Percentiles rank a stretch among this genome's conserved stretches.
phyloP scores from a whole-genome alignment of 2,113 vertebrate genomes.

The Muntiacus reevesi region DNA sequence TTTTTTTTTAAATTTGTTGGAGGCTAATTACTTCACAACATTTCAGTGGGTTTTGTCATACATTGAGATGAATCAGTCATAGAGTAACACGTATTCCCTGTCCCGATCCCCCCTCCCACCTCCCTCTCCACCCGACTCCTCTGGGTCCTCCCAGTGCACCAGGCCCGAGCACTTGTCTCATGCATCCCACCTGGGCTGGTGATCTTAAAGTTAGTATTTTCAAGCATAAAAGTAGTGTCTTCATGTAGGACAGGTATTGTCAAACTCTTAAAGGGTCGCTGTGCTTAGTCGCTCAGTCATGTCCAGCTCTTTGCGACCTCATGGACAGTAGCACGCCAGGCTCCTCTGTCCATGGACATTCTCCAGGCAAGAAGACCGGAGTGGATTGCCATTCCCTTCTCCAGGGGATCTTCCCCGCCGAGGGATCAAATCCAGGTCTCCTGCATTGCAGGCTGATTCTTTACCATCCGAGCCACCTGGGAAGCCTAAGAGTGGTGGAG shows the following conservation, averaged over 20 bases:
- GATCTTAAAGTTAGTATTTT: conserved; percentile 30
- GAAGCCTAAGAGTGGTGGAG: neutral
- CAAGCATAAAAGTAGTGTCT: neutral
- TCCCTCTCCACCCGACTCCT: too few species aligned
- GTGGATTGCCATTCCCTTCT: neutral
- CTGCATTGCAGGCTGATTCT: neutral
- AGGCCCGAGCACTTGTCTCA: too few species aligned
- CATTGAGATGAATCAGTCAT: too few species aligned
- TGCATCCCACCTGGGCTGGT: too few species aligned
- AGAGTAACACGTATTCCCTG: too few species aligned
- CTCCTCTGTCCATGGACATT: neutral
- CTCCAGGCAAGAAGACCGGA: neutral
- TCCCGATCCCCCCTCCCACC: too few species aligned
- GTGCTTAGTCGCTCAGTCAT: neutral
- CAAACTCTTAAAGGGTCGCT: neutral
- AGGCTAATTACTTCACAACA: too few species aligned
- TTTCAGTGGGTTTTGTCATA: too few species aligned
- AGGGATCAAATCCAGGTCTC: neutral
- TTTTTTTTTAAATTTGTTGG: too few species aligned
- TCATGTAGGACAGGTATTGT: neutral
- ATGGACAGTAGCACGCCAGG: neutral
- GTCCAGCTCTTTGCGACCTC: neutral
- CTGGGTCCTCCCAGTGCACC: too few species aligned
- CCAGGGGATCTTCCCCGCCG: neutral
- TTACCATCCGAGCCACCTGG: neutral